Evolutionary conservation across 2,113 vertebrate species (phyloP).

Genomic region (Elaphurus davidianus): DNA sequence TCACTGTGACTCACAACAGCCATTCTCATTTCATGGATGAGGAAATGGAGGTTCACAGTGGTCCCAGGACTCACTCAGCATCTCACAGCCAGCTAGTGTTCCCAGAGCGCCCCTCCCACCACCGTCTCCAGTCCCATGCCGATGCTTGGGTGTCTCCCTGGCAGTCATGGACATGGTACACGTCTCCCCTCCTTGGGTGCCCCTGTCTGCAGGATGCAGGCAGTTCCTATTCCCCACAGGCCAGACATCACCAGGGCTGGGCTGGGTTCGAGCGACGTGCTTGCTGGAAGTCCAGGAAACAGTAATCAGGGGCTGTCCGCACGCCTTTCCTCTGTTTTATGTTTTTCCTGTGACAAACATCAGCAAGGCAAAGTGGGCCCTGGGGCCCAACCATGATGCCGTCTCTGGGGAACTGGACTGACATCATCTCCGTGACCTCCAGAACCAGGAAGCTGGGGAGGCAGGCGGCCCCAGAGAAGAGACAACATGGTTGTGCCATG

Average conservation of each 20-base stretch:
- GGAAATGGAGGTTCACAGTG: neutral
- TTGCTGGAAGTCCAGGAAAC: slow-evolving; percentile 70
- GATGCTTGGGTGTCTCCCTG: slow-evolving; percentile 15
- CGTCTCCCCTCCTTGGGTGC: neutral
- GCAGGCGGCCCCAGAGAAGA: neutral
- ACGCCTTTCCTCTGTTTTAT: slow-evolving; percentile 67
- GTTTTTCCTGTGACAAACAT: slow-evolving; percentile 62
- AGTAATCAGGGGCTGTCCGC: slow-evolving; percentile 57
- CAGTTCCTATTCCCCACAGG: neutral
- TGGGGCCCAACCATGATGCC: neutral
- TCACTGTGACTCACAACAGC: neutral
- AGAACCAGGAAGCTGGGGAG: neutral
- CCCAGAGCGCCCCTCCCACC: neutral
- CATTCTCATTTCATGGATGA: too few relatives aligned
- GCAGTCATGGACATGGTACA: slow-evolving; percentile 39
- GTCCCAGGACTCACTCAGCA: neutral
- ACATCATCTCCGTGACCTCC: neutral
- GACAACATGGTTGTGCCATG: neutral
- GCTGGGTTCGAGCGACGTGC: slow-evolving; percentile 34
- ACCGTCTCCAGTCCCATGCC: rapidly evolving
- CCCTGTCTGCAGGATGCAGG: slow-evolving; percentile 43
- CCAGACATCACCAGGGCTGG: slow-evolving; percentile 30
- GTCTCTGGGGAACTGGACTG: neutral
- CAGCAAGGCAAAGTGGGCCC: neutral
- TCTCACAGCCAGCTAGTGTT: rapidly evolving